Conservation (phyloP, 1,140 invertebrate species). For the Bombus picipes region DNA sequence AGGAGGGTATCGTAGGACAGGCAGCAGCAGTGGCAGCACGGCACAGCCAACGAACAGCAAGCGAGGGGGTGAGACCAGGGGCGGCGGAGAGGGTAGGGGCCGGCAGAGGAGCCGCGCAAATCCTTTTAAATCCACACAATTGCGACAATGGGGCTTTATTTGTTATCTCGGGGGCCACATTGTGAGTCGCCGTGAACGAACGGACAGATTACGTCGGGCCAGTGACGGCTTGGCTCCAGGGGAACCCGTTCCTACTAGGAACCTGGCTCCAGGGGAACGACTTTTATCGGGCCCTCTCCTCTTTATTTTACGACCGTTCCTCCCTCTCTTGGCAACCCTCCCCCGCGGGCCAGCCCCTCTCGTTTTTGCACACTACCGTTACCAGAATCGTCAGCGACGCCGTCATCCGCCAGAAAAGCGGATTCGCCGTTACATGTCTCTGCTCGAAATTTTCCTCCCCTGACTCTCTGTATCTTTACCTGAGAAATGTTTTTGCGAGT, state of each 20-base stretch:
- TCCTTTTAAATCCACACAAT: conserved; percentile 84
- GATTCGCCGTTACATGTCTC: conserved; percentile 64
- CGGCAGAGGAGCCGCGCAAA: conserved; percentile 75
- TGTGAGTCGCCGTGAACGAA: conserved; percentile 83
- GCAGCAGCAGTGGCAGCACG: conserved; percentile 52
- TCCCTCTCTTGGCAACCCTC: not conserved
- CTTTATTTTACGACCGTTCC: conserved; percentile 48
- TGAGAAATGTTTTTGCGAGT: not conserved
- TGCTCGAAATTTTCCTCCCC: conserved; percentile 27
- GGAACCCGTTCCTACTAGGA: conserved; percentile 70
- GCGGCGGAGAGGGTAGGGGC: conserved; percentile 39
- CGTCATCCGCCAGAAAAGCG: conserved; percentile 66
- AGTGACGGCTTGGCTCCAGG: conserved; percentile 78
- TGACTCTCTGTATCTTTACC: no score
- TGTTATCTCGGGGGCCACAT: conserved; percentile 84
- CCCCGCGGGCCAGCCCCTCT: not conserved
- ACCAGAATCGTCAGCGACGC: conserved; percentile 54
- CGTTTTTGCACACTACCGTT: not conserved
- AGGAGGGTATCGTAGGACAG: conserved; percentile 54
- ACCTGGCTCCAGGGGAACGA: conserved; percentile 53
- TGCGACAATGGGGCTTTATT: conserved; percentile 84
- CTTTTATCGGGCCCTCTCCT: conserved; percentile 52
- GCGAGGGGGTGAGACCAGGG: conserved; percentile 15
- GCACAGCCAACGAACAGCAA: conserved; percentile 40
- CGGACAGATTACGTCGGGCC: conserved; percentile 82